Percentiles rank a stretch among this genome's conserved stretches.
phyloP scores from a whole-genome alignment of 2,113 vertebrate species.

The Hippocampus abdominalis region DNA sequence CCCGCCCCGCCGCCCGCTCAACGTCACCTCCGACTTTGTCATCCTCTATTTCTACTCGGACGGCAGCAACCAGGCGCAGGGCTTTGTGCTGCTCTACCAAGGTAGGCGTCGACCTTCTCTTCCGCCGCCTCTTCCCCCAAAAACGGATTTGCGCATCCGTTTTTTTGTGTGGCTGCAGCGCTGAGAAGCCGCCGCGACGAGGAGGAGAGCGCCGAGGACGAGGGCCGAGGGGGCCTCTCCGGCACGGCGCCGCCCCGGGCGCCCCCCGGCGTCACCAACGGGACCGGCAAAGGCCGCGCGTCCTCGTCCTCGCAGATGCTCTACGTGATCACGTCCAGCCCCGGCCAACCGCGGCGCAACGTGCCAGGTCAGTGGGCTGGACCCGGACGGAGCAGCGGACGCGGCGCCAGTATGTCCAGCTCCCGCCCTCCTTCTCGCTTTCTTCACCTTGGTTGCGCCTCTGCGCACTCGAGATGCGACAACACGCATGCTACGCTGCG shows the following conservation, averaged over 20 bases:
- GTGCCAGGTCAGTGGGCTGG: slow-evolving; percentile 86
- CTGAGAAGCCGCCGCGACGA: slow-evolving; percentile 70
- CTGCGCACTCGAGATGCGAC: not conserved
- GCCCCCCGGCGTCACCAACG: slow-evolving; percentile 77
- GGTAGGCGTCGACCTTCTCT: slow-evolving; percentile 57
- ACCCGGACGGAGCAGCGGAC: slow-evolving; percentile 63
- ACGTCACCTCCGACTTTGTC: slow-evolving; percentile 86
- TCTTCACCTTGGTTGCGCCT: slow-evolving; percentile 14
- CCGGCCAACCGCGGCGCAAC: slow-evolving; percentile 80
- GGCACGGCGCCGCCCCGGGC: slow-evolving; percentile 70
- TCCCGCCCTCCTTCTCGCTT: slow-evolving; percentile 15
- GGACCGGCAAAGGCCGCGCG: slow-evolving; percentile 74
- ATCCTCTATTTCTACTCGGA: slow-evolving; percentile 97
- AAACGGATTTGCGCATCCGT: too few relatives aligned
- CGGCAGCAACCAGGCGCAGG: slow-evolving; percentile 88
- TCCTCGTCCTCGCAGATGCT: slow-evolving; percentile 83
- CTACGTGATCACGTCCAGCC: slow-evolving; percentile 93
- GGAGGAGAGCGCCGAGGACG: slow-evolving; percentile 65
- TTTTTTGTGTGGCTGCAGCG: slow-evolving; percentile 75
- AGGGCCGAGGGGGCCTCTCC: slow-evolving; percentile 58
- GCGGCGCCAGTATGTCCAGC: slow-evolving; percentile 68
- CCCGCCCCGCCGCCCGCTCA: slow-evolving; percentile 79
- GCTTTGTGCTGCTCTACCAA: slow-evolving; percentile 88
- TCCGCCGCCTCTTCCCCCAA: too few relatives aligned
- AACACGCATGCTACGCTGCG: too few relatives aligned